A percentile compares a stretch with the other conserved stretches of the same genome.
Conservation (phyloP, 2,888 invertebrate genomes). For the Brachyptera putata region DNA sequence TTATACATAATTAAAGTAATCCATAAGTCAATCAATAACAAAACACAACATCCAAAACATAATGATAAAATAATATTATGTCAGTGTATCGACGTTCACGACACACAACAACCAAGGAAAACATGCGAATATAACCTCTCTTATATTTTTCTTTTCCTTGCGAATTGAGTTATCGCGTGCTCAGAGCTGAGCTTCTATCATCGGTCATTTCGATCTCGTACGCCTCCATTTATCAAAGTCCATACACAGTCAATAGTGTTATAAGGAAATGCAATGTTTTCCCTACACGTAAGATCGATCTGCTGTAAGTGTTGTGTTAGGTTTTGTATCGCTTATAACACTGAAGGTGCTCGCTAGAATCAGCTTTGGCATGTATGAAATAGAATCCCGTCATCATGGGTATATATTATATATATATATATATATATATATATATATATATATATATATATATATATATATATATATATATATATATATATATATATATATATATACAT, state of each 20-base stretch:
- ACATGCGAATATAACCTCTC: slow-evolving; percentile 7
- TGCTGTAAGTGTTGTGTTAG: background rate
- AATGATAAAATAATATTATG: background rate
- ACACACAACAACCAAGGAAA: background rate
- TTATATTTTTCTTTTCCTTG: slow-evolving; percentile 8
- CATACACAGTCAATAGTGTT: background rate
- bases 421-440: no score
- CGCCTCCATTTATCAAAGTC: slow-evolving; percentile 10
- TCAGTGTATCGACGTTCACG: no score
- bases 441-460: no score
- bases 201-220: slow-evolving; percentile 14
- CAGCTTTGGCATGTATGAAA: no score
- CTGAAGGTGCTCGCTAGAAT: no score
- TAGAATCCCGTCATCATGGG: background rate
- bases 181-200: background rate
- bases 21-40: no score
- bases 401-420: no score
- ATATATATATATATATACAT: background rate
- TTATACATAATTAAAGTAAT: no score
- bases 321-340: background rate
- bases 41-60: no score
- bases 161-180: slow-evolving; percentile 12
- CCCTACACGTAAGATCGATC: slow-evolving; percentile 7
- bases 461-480: no score
- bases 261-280: slow-evolving; percentile 18